These are phyloP conservation scores for Watsonalla binaria DNA, from an alignment of 2,888 invertebrate genomes.

Conservation along the genomic window DNA sequence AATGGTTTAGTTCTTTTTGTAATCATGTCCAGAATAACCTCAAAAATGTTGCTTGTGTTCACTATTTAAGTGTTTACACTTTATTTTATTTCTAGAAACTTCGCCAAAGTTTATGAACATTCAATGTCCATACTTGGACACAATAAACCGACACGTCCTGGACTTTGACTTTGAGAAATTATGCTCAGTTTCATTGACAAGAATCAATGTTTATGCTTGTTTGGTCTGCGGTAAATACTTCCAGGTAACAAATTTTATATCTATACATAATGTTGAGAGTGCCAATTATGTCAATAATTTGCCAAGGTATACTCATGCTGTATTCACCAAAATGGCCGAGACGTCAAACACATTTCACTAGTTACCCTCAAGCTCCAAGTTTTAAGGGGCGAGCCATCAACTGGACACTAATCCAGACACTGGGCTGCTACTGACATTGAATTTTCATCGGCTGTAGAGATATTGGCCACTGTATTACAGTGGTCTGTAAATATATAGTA, in stretches of 20 bases:
- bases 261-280: not conserved
- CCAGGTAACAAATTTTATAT: slow-evolving; percentile 73
- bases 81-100: slow-evolving; percentile 34
- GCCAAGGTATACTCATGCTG: too few relatives aligned
- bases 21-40: slow-evolving; percentile 24
- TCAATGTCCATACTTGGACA: slow-evolving; percentile 97
- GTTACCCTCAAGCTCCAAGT: too few relatives aligned
- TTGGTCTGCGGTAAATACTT: slow-evolving; percentile 99
- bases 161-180: slow-evolving; percentile 99
- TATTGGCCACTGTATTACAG: too few relatives aligned
- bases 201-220: slow-evolving; percentile 99
- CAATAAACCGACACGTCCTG: slow-evolving; percentile 96
- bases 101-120: slow-evolving; percentile 57
- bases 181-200: slow-evolving; percentile 97
- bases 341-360: too few relatives aligned
- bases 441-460: too few relatives aligned
- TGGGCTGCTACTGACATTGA: too few relatives aligned
- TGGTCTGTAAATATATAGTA: not conserved
- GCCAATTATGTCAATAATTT: too few relatives aligned
- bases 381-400: too few relatives aligned
- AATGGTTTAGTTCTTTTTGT: slow-evolving; percentile 3
- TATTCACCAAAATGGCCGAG: too few relatives aligned
- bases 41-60: slow-evolving; percentile 1
- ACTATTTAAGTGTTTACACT: not conserved
- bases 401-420: too few relatives aligned